Conservation (phyloP, 2,888 invertebrate genomes). For the Dryocosmus kuriphilus region DNA sequence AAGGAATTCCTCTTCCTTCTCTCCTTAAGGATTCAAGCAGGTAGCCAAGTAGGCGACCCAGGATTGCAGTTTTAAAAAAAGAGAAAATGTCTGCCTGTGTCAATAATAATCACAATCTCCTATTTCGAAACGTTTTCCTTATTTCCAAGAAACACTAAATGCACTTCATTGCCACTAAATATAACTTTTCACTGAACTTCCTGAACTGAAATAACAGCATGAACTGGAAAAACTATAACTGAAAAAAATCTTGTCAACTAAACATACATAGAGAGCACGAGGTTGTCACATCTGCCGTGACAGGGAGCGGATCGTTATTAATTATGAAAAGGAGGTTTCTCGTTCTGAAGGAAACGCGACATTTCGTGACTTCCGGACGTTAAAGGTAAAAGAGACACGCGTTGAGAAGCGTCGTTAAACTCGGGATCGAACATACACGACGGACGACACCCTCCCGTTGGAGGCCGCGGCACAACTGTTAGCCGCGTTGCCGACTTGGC, state of each 20-base stretch:
- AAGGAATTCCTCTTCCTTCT: slow-evolving; percentile 71
- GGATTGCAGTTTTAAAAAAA: neutral
- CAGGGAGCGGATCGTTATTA: slow-evolving; percentile 40
- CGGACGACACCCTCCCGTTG: slow-evolving; percentile 62
- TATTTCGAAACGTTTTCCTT: too few relatives aligned
- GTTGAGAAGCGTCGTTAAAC: slow-evolving; percentile 46
- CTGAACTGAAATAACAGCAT: too few relatives aligned
- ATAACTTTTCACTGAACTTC: slow-evolving; percentile 7
- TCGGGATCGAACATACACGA: slow-evolving; percentile 44
- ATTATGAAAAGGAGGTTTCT: neutral
- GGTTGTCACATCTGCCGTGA: slow-evolving; percentile 62
- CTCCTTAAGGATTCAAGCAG: slow-evolving; percentile 45
- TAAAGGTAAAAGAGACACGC: slow-evolving; percentile 36
- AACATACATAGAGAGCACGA: slow-evolving; percentile 56
- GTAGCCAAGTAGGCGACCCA: neutral
- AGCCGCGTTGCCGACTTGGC: slow-evolving; percentile 69
- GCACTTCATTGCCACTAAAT: slow-evolving; percentile 6
- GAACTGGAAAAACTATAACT: too few relatives aligned
- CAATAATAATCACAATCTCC: too few relatives aligned
- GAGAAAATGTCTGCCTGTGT: neutral
- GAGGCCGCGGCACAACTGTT: slow-evolving; percentile 75
- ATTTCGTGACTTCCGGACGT: neutral
- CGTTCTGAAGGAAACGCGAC: neutral
- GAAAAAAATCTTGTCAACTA: slow-evolving; percentile 60
- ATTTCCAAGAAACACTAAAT: neutral